Conservation (phyloP, 2,797 vertebrate genomes). For the Echeneis naucrates region DNA sequence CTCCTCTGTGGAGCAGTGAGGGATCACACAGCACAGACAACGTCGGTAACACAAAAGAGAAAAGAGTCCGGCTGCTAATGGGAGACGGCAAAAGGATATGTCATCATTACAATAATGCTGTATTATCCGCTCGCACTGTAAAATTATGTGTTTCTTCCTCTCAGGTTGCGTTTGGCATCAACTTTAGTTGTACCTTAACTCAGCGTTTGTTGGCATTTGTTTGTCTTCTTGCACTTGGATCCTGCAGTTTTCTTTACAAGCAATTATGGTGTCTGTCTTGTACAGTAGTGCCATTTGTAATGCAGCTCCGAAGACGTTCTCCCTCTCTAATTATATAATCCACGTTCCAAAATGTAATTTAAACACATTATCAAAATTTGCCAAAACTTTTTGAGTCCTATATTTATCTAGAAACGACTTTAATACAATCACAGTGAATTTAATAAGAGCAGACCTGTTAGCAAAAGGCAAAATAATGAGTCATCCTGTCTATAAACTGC, state of each 20-base stretch:
- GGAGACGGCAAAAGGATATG: constrained; percentile 39
- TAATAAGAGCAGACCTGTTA: constrained; percentile 56
- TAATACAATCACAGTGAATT: constrained; percentile 26
- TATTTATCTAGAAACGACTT: constrained; percentile 38
- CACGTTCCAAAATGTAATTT: constrained; percentile 41
- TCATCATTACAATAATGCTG: constrained; percentile 60
- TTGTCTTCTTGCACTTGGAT: constrained; percentile 14
- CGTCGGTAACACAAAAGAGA: constrained; percentile 52
- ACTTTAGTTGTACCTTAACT: constrained; percentile 37
- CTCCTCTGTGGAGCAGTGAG: constrained; percentile 56
- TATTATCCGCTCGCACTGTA: constrained; percentile 50
- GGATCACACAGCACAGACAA: constrained; percentile 53
- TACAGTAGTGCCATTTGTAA: constrained; percentile 33
- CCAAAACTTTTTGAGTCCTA: constrained; percentile 9
- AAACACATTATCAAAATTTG: constrained; percentile 34
- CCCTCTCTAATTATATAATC: constrained; percentile 28
- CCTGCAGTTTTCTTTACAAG: constrained; percentile 12
- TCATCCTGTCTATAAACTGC: constrained; percentile 59
- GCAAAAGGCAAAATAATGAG: constrained; percentile 63
- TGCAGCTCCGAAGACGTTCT: constrained; percentile 20
- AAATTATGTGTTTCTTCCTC: constrained; percentile 22
- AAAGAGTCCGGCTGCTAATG: constrained; percentile 54
- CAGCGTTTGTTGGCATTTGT: constrained; percentile 22
- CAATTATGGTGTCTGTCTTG: constrained; percentile 9
- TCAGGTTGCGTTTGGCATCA: constrained; percentile 33